Evolutionary conservation across 1,140 invertebrate species (phyloP), one percentile per base, ranked within the genome.

Genomic region (Melitaea cinxia): DNA sequence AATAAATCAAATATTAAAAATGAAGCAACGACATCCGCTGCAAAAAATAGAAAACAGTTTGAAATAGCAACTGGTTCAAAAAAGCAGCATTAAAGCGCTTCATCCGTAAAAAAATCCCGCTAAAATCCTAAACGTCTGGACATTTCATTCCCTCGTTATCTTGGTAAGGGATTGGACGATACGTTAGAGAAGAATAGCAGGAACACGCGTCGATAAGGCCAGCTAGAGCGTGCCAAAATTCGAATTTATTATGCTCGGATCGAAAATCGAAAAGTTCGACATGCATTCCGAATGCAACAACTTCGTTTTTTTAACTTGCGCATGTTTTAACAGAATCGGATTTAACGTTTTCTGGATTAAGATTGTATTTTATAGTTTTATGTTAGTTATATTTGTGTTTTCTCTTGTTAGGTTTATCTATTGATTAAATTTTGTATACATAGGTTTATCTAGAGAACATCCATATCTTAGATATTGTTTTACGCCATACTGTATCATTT

Each of bases 171-270:
- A 71, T 71, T 71, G 59, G 64, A 64, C 69, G 69, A 67, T 71
- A 66, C 64, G 64, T 71, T 71, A 67, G 59, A 66, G 60, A 63
- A 52, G 68, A 66, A 62, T 62, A 50, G 69, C 64, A 64, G 55
- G 67, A 71, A 66, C 68, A 70, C 53, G 58, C 58, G 59, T 65
- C 68, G 63, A 71, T 71, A 71, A 70, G 68, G 54, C 68, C 14
- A 39, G 68, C 63, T 47, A 59, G 63, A 66, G 68, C 59, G 68
- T 71, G 68, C 68, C 68, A 71, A 71, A 71, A 71, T 59, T 66
- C 49, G 68, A 65, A 71, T 71, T 71, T 71, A 71, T 71, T 70
- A 71, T 63, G 63, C 58, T 62, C 28, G 50, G 61, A 62, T 71
- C 59, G 63, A 64, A 66, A 71, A 71, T 71, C 64, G 66, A 66